Conservation (phyloP, 2,113 vertebrate genomes). For the Catharus bicknelli region DNA sequence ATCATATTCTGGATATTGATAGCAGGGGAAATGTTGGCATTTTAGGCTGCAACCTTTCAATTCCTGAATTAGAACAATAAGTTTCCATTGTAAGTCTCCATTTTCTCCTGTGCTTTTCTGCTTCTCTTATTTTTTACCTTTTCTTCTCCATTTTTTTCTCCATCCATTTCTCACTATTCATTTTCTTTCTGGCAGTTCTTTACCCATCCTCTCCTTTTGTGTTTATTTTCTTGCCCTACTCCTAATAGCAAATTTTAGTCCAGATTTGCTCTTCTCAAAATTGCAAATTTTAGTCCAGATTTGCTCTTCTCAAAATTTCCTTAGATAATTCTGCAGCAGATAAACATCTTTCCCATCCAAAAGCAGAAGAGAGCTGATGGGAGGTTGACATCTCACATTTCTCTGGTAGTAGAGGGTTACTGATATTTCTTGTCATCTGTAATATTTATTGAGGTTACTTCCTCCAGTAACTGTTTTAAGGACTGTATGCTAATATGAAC, state of each 20-base stretch:
- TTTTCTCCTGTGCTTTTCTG: neutral
- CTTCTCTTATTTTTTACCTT: neutral
- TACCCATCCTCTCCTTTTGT: neutral
- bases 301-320: neutral
- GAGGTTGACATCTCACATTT: neutral
- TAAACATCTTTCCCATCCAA: neutral
- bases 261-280: neutral
- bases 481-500: neutral
- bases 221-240: neutral
- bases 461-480: neutral
- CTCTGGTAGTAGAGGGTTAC: neutral
- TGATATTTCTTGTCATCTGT: neutral
- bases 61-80: neutral
- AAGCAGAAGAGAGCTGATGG: neutral
- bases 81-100: fast-evolving
- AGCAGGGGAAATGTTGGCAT: neutral
- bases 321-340: neutral
- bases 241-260: neutral
- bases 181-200: neutral
- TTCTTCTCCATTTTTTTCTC: neutral
- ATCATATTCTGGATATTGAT: neutral
- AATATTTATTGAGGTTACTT: neutral
- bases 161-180: neutral
- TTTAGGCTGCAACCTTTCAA: neutral
- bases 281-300: neutral